Percentiles rank a stretch among this genome's conserved stretches.
These are phyloP conservation scores for Ranitomeya variabilis DNA, from an alignment of 2,113 vertebrate species.

Conservation along the genomic window DNA sequence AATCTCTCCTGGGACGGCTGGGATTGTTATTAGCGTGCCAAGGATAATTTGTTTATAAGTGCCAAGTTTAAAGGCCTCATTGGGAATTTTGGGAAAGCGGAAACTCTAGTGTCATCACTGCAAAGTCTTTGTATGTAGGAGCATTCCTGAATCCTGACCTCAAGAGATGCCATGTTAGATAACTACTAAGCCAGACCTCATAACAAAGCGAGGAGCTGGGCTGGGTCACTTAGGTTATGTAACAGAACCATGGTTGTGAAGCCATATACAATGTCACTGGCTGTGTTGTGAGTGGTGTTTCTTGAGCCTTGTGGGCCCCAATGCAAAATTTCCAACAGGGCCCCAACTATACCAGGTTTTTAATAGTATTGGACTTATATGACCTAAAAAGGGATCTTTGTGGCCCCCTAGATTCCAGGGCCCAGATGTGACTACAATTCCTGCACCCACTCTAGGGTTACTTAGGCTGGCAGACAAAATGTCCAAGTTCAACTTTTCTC, in stretches of 20 bases:
- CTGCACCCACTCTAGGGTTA: not conserved
- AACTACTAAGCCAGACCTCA: not conserved
- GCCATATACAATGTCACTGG: not conserved
- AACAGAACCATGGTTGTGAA: not conserved
- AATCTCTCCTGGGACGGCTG: conserved; percentile 17
- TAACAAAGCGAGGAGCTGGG: not conserved
- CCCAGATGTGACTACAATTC: too few relatives aligned
- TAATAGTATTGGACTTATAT: too few relatives aligned
- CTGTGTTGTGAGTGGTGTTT: not conserved
- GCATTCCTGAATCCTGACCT: not conserved
- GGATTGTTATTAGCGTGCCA: conserved; percentile 51
- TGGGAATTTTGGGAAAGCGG: conserved; percentile 43
- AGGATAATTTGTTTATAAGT: conserved; percentile 33
- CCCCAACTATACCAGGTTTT: too few relatives aligned
- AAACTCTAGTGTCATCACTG: conserved; percentile 30
- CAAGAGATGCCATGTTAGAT: not conserved
- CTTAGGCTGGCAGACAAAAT: not conserved
- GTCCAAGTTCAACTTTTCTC: not conserved
- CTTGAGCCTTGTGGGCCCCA: too few relatives aligned
- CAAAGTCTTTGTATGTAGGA: not conserved
- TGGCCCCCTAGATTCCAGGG: too few relatives aligned
- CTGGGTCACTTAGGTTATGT: not conserved
- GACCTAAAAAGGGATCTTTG: too few relatives aligned
- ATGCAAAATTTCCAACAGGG: too few relatives aligned
- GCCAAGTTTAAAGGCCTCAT: conserved; percentile 37